Base-by-base conservation (phyloP, 1,140 invertebrate species). In the Drosophila nigromelanica region DNA sequence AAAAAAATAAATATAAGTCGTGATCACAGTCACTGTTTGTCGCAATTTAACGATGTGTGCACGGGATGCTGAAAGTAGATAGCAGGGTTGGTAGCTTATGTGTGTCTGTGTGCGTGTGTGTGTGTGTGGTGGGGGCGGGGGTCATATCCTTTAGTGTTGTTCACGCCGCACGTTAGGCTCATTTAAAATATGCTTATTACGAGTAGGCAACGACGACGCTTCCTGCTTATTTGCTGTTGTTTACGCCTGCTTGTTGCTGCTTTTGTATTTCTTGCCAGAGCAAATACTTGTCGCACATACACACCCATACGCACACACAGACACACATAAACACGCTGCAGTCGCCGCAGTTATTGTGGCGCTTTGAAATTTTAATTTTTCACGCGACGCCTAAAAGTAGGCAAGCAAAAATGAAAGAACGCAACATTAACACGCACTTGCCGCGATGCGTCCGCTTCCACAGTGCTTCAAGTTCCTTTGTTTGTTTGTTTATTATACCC, bases 281-380 rank as follows among this genome's bases (percentile, higher is more conserved):
- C 68, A 89, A 82, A 86, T 78, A 85, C 69, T 59, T 59, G 55
- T 35, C 30, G 56, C 42, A 56, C 30, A 69, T 66, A 54, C 43
- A 48, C 67, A 69, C 42, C 8, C 33, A 66, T 48, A 48, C 50
- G 51, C 51, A 60, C 51, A 66, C 43, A 47, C 27, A 27, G 43
- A 64, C 7, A 51, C 12, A 51, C 39, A 35, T 6, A 24, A n/a
- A 39, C 8, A 30, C 30, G 50, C 14, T 52, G 51, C 48, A 54
- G 80, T 60, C 52, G 76, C 56, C 75, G 50, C 80, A 80, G 61
- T 77, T 73, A 68, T 78, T 64, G 61, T 50, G 61, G 61, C 47
- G 81, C 78, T 81, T 81, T 82, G 82, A 86, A 86, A 87, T 86
- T 87, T 86, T 87, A 86, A 86, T 86, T 86, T 86, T 76, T 86